These are phyloP conservation scores for Macrosteles quadrilineatus DNA, from an alignment of 1,140 invertebrate genomes.

Conservation along the genomic window DNA sequence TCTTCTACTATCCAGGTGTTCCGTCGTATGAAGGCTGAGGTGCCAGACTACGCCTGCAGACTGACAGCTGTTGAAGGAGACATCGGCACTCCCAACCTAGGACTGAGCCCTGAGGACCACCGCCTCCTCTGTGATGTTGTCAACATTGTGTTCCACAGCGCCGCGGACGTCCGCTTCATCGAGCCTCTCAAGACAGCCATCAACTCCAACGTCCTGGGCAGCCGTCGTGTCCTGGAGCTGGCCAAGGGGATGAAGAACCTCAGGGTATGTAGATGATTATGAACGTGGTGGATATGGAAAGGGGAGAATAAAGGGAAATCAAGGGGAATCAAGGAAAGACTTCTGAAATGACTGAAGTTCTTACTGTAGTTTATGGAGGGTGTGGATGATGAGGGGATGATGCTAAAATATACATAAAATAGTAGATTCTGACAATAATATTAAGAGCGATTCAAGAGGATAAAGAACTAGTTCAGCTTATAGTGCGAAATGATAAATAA, in stretches of 20 bases:
- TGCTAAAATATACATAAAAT: too few species aligned
- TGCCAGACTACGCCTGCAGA: neutral
- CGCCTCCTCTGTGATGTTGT: constrained; percentile 44
- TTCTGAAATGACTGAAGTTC: too few species aligned
- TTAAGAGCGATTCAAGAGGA: too few species aligned
- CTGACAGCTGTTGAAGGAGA: constrained; percentile 51
- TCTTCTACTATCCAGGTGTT: too few species aligned
- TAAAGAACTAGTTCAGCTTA: too few species aligned
- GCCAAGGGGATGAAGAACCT: constrained; percentile 74
- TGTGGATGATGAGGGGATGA: too few species aligned
- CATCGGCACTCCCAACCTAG: constrained; percentile 53
- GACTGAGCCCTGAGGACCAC: constrained; percentile 53
- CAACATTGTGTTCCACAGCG: constrained; percentile 50
- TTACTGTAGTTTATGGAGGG: too few species aligned
- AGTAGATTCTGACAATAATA: too few species aligned
- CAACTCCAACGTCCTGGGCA: constrained; percentile 72
- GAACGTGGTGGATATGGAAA: too few species aligned
- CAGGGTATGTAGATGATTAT: constrained; percentile 56
- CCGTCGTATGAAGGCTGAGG: neutral
- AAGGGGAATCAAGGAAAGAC: too few species aligned
- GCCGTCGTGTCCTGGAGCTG: constrained; percentile 70
- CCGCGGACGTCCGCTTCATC: constrained; percentile 85
- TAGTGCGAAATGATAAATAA: too few species aligned
- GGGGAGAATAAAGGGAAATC: too few species aligned
- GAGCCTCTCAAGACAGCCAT: constrained; percentile 72